Base-by-base conservation (phyloP, 2,888 invertebrate species). In the Lepidocyrtoides sp. region DNA sequence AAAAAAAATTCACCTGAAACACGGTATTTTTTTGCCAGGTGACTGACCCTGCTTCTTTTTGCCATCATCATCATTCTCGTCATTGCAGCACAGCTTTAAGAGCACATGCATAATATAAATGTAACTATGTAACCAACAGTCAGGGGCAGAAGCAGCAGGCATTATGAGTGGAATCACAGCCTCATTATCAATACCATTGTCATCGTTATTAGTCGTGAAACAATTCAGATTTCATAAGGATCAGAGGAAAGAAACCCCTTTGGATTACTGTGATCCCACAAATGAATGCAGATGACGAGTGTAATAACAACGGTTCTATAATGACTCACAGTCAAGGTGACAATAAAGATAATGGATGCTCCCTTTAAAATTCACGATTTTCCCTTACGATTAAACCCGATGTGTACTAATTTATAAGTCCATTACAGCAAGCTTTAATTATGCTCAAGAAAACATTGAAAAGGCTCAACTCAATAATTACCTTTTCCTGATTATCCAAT, bases 31-130 rank as follows among this genome's bases (percentile, higher is more conserved):
- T 91, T 89, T 89, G 54, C 79, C 82, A 91, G 91, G 89, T 91
- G 91, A 91, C 79, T 91, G 91, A 91, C 91, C 91, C 91, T 89
- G 51, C 60, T 81, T 57, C 77, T 81, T 77, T 26, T 75, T 48
- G 48, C 48, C 90, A 81, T 86, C 75, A 60, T 86, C 81, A 72
- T 86, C 81, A 85, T 85, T 23, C 60, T 51, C 79, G n/a, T 51
- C 77, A 75, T 44, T 44, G 51, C 29, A 77, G 51, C 0, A 41
- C 51, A 54, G 51, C n/a, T 36, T 44, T 10, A 41, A 72, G 23
- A 26, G 29, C 10, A 17, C 51, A 36, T 5, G 41, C 5, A 69
- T 17, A 41, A 36, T 36, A 36, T 36, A 36, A 4, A 36, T 36
- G 3, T 1, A 7, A 60, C 1, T 29, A 57, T 4, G 20, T 29